Evolutionary conservation across 2,888 invertebrate species (phyloP).

Genomic region (Ypsolopha sequella): DNA sequence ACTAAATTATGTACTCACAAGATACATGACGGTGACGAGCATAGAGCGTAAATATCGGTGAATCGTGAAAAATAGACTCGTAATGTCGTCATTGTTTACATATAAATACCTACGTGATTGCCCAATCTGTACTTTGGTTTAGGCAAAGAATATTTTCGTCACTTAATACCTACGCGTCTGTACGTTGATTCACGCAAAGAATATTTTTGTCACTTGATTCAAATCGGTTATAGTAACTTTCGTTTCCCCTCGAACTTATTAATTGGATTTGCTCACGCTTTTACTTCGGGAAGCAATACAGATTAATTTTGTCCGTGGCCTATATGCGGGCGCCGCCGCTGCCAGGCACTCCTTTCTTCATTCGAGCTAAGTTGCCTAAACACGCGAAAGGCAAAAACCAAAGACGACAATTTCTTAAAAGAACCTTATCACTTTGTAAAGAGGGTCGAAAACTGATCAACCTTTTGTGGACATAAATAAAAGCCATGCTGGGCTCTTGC

Average conservation of each 20-base stretch:
- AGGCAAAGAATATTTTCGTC: no score
- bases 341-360: slow-evolving; percentile 5
- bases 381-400: slow-evolving; percentile 12
- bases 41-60: background rate
- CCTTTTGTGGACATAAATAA: slow-evolving; percentile 6
- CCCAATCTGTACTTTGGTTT: no score
- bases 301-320: slow-evolving; percentile 25
- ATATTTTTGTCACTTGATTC: no score
- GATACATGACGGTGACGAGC: no score
- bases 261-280: slow-evolving; percentile 22
- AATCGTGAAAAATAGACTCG: no score
- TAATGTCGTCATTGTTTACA: slow-evolving; percentile 12
- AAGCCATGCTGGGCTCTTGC: slow-evolving; percentile 5
- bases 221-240: background rate
- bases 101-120: slow-evolving; percentile 1
- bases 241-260: background rate
- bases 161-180: background rate
- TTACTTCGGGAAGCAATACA: slow-evolving; percentile 10
- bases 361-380: background rate
- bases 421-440: background rate
- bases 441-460: background rate
- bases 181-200: no score
- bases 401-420: background rate
- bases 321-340: slow-evolving; percentile 20
- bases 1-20: no score